Evolutionary conservation across 1,140 invertebrate species (phyloP).

Genomic region (Trachelipus rathkii): DNA sequence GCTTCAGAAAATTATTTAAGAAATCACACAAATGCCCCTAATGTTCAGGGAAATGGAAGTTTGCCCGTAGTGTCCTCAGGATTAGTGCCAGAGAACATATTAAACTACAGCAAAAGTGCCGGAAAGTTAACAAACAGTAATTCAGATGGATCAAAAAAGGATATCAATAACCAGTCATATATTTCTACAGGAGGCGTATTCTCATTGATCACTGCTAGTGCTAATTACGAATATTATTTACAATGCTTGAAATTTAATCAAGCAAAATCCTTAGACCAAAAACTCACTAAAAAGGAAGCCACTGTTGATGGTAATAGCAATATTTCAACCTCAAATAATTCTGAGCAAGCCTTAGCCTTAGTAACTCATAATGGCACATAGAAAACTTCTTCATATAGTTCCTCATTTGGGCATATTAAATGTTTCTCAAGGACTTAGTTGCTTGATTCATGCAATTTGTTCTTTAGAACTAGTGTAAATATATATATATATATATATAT

Average conservation of each 20-base stretch:
- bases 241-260: constrained; percentile 32
- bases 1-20: constrained; percentile 29
- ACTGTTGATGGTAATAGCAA: constrained; percentile 39
- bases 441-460: too few relatives aligned
- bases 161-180: constrained; percentile 19
- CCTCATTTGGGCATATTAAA: too few relatives aligned
- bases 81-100: too few relatives aligned
- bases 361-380: constrained; percentile 29
- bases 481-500: too few relatives aligned
- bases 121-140: neutral
- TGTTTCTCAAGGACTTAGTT: too few relatives aligned
- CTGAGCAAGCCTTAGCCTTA: constrained; percentile 30
- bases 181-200: constrained; percentile 30
- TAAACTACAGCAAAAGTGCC: too few relatives aligned
- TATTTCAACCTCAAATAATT: constrained; percentile 13
- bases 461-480: too few relatives aligned
- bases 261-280: constrained; percentile 20
- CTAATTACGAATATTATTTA: constrained; percentile 36
- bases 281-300: constrained; percentile 26
- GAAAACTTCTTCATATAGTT: neutral
- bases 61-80: too few relatives aligned
- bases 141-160: constrained; percentile 30
- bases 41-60: too few relatives aligned
- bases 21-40: too few relatives aligned
- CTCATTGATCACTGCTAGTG: constrained; percentile 35